phyloP scores from a whole-genome alignment of 2,113 vertebrate genomes.

The Podiceps cristatus region DNA sequence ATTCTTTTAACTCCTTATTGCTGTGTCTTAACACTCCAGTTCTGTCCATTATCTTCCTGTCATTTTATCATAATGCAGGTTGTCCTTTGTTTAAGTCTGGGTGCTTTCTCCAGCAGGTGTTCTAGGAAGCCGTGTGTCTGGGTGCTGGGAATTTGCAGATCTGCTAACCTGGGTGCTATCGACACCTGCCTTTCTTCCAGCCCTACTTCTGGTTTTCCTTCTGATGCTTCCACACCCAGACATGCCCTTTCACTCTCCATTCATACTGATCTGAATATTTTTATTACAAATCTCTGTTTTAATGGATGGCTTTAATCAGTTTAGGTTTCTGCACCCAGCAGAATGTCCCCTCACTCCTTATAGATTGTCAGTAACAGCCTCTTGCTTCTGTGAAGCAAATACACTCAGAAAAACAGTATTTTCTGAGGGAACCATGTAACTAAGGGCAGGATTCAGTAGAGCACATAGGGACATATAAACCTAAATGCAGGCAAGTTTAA shows the following conservation, averaged over 20 bases:
- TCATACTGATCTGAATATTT: neutral
- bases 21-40: neutral
- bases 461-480: neutral
- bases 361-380: rapidly evolving
- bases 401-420: neutral
- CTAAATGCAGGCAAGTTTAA: neutral
- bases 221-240: neutral
- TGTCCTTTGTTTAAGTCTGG: neutral
- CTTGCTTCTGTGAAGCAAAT: neutral
- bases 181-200: neutral
- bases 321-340: neutral
- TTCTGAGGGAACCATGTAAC: neutral
- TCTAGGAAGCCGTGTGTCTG: neutral
- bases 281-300: neutral
- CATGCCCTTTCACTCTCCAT: neutral
- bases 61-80: neutral
- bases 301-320: neutral
- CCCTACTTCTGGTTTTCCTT: neutral
- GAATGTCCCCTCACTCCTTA: neutral
- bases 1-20: neutral
- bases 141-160: neutral
- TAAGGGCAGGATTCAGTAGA: neutral
- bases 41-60: neutral
- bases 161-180: neutral
- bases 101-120: neutral